phyloP scores from a whole-genome alignment of 2,888 invertebrate genomes.

The Eupelmus urozonus region DNA sequence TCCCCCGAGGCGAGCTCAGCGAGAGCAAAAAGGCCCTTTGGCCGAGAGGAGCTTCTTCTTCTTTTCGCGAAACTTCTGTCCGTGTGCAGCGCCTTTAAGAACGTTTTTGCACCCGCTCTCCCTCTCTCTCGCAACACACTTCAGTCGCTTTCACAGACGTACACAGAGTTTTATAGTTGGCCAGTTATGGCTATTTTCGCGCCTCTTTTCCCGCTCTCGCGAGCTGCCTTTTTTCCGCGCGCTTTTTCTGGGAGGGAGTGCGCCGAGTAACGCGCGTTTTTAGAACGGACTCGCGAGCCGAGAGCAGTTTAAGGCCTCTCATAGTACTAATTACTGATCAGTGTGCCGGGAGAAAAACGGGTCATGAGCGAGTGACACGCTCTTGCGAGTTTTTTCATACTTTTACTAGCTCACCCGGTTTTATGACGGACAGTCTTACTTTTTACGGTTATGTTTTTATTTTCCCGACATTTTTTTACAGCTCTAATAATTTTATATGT shows the following conservation, averaged over 20 bases:
- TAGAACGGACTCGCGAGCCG: too few relatives aligned
- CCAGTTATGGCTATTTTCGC: conserved; percentile 47
- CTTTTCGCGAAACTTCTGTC: conserved; percentile 43
- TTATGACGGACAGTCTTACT: too few relatives aligned
- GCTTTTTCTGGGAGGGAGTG: too few relatives aligned
- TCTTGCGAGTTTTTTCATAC: not conserved
- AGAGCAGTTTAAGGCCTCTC: not conserved
- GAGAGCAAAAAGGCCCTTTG: conserved; percentile 42
- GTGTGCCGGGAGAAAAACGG: not conserved
- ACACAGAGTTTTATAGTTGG: conserved; percentile 32
- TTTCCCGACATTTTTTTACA: too few relatives aligned
- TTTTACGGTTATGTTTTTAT: too few relatives aligned
- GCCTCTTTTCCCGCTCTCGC: conserved; percentile 8
- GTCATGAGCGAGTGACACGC: not conserved
- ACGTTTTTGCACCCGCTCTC: conserved; percentile 1
- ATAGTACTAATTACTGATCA: conserved; percentile 29
- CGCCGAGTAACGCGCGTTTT: too few relatives aligned
- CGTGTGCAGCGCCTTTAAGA: conserved; percentile 12
- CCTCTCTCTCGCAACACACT: not conserved
- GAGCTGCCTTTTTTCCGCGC: not conserved
- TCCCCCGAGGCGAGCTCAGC: not conserved
- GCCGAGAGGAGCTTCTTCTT: conserved; percentile 9
- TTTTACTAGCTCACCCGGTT: too few relatives aligned
- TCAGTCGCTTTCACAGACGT: not conserved
- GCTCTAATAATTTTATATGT: too few relatives aligned